Conservation (phyloP, 2,888 invertebrate species). For the Geotrupes spiniger region DNA sequence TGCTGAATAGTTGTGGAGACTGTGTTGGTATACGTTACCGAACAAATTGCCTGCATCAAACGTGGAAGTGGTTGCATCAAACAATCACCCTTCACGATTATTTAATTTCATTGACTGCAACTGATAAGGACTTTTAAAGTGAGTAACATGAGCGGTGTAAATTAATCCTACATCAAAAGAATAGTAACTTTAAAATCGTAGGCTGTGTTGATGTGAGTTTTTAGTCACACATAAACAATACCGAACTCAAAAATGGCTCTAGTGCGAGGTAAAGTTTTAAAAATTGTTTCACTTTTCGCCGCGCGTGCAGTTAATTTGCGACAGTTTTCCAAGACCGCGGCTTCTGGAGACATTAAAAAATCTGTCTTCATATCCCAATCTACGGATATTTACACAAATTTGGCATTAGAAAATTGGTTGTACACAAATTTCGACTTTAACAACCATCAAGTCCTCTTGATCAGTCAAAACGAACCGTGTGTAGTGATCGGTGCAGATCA, state of each 20-base stretch:
- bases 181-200: too few relatives aligned
- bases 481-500: conserved; percentile 96
- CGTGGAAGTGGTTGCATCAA: conserved; percentile 94
- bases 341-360: conserved; percentile 60
- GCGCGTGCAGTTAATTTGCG: conserved; percentile 24
- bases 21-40: conserved; percentile 87
- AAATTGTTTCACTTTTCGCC: conserved; percentile 30
- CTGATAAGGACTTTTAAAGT: conserved; percentile 61
- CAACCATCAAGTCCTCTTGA: conserved; percentile 78
- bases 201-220: too few relatives aligned
- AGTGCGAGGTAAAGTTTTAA: conserved; percentile 35
- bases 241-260: conserved; percentile 39
- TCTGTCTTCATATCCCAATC: conserved; percentile 92
- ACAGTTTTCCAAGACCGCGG: conserved; percentile 15
- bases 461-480: conserved; percentile 92
- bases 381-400: conserved; percentile 84
- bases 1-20: conserved; percentile 69
- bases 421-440: conserved; percentile 83
- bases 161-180: too few relatives aligned
- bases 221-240: conserved; percentile 20
- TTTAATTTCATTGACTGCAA: conserved; percentile 75
- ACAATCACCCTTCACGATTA: conserved; percentile 86
- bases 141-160: conserved; percentile 7
- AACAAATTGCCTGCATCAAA: conserved; percentile 85
- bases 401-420: conserved; percentile 96